Percentiles rank a stretch among this genome's conserved stretches.
Evolutionary conservation across 2,113 vertebrate genomes (phyloP).

Genomic region (Gopherus evgoodei): DNA sequence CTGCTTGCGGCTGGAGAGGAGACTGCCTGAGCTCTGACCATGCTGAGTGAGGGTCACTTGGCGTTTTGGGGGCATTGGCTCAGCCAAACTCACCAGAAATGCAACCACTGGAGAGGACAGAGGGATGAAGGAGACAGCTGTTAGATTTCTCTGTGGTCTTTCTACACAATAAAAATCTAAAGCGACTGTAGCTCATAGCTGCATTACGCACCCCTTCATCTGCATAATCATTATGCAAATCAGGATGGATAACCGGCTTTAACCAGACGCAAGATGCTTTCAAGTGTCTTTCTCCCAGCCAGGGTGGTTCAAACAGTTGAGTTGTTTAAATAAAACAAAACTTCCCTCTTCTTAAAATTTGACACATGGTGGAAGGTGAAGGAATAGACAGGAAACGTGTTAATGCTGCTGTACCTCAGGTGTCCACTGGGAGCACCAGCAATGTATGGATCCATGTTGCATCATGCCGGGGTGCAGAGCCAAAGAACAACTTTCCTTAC

Average conservation of each 20-base stretch:
- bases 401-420: neutral
- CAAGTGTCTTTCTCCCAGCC: constrained; percentile 41
- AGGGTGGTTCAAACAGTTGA: neutral
- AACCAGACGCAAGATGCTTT: constrained; percentile 57
- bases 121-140: neutral
- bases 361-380: neutral
- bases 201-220: neutral
- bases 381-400: neutral
- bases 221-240: constrained; percentile 73
- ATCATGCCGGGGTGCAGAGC: fast-evolving
- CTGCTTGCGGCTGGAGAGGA: neutral
- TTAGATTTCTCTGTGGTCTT: neutral
- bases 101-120: neutral
- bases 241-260: constrained; percentile 62
- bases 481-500: neutral
- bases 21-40: neutral
- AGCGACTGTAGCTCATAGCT: constrained; percentile 30
- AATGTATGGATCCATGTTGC: neutral
- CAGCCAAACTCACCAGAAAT: neutral
- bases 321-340: neutral
- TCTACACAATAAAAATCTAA: neutral
- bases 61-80: fast-evolving
- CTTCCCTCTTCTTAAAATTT: neutral
- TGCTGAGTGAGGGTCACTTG: neutral
- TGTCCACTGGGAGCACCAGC: constrained; percentile 39